Percentiles rank a stretch among this genome's conserved stretches.
phyloP scores from a whole-genome alignment of 2,113 vertebrate species.

The Agelaius phoeniceus region DNA sequence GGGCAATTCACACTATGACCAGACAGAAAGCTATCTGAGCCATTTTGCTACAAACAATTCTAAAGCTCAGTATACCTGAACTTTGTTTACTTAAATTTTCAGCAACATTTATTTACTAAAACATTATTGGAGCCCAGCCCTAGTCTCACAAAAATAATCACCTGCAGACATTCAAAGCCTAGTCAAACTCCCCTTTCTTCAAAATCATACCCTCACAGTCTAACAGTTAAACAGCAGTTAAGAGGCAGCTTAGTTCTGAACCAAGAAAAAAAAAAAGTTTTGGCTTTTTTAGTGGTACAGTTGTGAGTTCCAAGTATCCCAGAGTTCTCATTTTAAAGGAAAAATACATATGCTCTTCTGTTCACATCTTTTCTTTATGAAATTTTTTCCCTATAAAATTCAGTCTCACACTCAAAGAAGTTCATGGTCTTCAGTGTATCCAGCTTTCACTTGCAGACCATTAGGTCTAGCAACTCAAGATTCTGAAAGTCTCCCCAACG shows the following conservation, averaged over 20 bases:
- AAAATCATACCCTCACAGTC: slow-evolving; percentile 57
- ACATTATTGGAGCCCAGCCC: slow-evolving; percentile 78
- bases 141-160: slow-evolving; percentile 78
- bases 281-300: slow-evolving; percentile 29
- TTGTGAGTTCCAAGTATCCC: slow-evolving; percentile 41
- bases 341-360: background rate
- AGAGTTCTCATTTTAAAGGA: slow-evolving; percentile 33
- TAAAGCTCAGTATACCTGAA: slow-evolving; percentile 70
- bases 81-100: slow-evolving; percentile 68
- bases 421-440: background rate
- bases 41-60: slow-evolving; percentile 68
- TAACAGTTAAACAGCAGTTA: slow-evolving; percentile 70
- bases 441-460: slow-evolving; percentile 48
- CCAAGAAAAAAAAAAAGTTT: background rate
- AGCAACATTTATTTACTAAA: slow-evolving; percentile 63
- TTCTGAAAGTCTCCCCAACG: slow-evolving; percentile 38
- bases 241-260: slow-evolving; percentile 58
- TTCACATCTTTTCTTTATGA: background rate
- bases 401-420: slow-evolving; percentile 11
- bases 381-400: slow-evolving; percentile 29
- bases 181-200: slow-evolving; percentile 65
- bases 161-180: slow-evolving; percentile 73
- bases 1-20: slow-evolving; percentile 76
- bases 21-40: slow-evolving; percentile 82
- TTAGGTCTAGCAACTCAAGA: slow-evolving; percentile 60